Base-by-base conservation (phyloP, 2,113 vertebrate species). In the Saguinus imperator region DNA sequence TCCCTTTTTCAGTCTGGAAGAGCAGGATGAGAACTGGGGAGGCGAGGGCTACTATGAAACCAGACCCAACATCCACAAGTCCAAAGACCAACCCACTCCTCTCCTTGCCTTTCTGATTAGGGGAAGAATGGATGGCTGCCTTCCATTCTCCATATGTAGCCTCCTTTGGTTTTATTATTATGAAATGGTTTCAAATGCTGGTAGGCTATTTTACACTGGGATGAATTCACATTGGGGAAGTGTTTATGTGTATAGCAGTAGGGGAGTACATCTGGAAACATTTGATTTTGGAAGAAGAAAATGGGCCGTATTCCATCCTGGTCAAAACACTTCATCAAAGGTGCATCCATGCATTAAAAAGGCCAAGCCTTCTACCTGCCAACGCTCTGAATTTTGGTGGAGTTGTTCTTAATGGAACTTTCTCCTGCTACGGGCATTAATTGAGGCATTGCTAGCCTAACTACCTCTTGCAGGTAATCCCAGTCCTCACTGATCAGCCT, bases 241-340 rank as follows among this genome's bases (percentile, higher is more conserved):
- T 50, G 21, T 52, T 82, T 18, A 43, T 20, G 45, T 52, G 17
- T 9, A 43, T 7, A 23, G 25, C 40, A n/a, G 57, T 8, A 0
- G 23, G 16, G 27, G 6, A 89, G 37, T 48, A 40, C 40, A 66
- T 75, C 58, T 79, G 37, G 50, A 90, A 94, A 66, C 27, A 32
- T n/a, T 77, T 61, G 35, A 87, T 87, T 68, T 92, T 45, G 43
- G 17, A 43, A 94, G 80, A 70, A 85, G 84, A 81, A 95, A 72
- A 77, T 4, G 18, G 68, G 35, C 79, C 40, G 4, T 25, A 4
- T 64, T 80, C 29, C 68, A 79, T n/a, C 40, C 35, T 72, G 64
- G 68, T 95, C 35, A 92, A n/a, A 87, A 84, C n/a, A 68, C 48
- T 82, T 92, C 80, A 48, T 50, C 9, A 64, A 70, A 58, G 1